Conservation (phyloP, 30 jellyfish, hydroid and myxozoan species). For the Aurelia sp. region DNA sequence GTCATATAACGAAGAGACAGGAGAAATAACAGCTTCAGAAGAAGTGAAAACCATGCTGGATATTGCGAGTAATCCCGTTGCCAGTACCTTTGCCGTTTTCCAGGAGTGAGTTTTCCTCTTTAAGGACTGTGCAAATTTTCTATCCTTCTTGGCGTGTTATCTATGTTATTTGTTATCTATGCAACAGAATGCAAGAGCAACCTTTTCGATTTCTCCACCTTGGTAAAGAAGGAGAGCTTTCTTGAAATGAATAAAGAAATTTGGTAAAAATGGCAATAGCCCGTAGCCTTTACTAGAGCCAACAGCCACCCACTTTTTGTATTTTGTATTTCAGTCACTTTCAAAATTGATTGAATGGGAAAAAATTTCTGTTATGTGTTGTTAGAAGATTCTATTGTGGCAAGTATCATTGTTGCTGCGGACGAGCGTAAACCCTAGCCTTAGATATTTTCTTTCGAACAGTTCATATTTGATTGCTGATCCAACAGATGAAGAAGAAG, state of each 20-base stretch:
- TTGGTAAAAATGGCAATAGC: too few relatives aligned
- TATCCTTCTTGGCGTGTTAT: background rate
- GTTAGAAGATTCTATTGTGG: too few relatives aligned
- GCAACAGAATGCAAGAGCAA: background rate
- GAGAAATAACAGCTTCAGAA: conserved; percentile 13
- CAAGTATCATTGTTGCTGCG: background rate
- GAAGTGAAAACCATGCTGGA: conserved; percentile 24
- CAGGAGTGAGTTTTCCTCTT: conserved; percentile 48
- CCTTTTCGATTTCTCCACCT: too few relatives aligned
- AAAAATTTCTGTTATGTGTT: too few relatives aligned
- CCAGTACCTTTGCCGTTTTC: conserved; percentile 80
- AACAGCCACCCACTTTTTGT: too few relatives aligned
- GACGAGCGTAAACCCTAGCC: background rate
- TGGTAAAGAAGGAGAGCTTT: too few relatives aligned
- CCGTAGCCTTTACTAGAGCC: too few relatives aligned
- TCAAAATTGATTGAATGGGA: too few relatives aligned
- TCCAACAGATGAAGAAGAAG: conserved; percentile 94
- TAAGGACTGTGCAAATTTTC: too few relatives aligned
- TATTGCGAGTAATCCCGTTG: conserved; percentile 46
- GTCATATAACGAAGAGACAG: conserved; percentile 62
- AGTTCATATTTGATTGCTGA: conserved; percentile 78
- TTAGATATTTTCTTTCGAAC: background rate
- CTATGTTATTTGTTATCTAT: background rate
- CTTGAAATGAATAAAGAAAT: too few relatives aligned
- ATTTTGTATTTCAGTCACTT: too few relatives aligned